Conservation (phyloP, 2,797 vertebrate genomes). For the Falco biarmicus region DNA sequence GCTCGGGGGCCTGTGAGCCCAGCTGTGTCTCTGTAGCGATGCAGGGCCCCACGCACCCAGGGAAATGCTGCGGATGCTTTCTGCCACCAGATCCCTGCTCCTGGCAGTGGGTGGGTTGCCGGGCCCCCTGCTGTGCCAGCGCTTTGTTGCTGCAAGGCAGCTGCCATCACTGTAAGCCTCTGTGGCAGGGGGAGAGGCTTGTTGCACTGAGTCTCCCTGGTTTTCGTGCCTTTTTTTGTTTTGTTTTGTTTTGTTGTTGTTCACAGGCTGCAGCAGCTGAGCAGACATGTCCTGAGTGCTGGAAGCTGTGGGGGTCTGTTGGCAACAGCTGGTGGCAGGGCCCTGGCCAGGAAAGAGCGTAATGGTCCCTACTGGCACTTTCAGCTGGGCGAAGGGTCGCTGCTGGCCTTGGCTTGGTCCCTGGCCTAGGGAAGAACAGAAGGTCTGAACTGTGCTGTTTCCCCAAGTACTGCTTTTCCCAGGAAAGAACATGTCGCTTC, state of each 20-base stretch:
- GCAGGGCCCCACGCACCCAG: accelerated
- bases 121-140: not conserved
- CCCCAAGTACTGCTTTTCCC: not conserved
- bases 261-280: not conserved
- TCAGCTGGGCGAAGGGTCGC: not conserved
- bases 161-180: not conserved
- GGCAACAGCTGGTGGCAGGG: not conserved
- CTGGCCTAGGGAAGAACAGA: not conserved
- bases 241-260: not conserved
- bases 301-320: not conserved
- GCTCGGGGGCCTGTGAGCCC: too few species aligned
- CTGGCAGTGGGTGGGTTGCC: not conserved
- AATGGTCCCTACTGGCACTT: not conserved
- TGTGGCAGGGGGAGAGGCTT: not conserved
- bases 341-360: not conserved
- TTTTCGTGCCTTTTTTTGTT: not conserved
- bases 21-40: not conserved
- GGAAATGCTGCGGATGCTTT: not conserved
- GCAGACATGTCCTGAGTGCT: not conserved
- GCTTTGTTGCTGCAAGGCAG: not conserved
- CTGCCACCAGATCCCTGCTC: not conserved
- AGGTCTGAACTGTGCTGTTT: accelerated
- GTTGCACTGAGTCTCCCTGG: not conserved
- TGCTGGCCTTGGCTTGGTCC: not conserved
- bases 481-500: not conserved